Conservation (phyloP, 2,113 vertebrate genomes). For the Perca schrenkii region DNA sequence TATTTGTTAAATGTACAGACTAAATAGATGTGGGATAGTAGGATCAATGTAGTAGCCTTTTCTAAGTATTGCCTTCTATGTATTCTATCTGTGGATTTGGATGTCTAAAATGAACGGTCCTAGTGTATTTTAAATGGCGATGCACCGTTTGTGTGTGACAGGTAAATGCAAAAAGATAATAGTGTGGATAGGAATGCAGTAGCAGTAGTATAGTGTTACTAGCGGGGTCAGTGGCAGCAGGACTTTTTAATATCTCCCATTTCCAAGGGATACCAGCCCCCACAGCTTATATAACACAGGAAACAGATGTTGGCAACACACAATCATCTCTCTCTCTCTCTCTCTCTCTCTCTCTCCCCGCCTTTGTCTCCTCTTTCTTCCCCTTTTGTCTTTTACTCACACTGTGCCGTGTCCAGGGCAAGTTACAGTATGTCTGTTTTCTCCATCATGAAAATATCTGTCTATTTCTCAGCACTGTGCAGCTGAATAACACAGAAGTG, state of each 20-base stretch:
- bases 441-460: conserved; percentile 23
- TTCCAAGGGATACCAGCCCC: conserved; percentile 71
- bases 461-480: not conserved
- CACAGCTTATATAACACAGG: conserved; percentile 82
- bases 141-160: not conserved
- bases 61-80: too few relatives aligned
- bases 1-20: not conserved
- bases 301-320: conserved; percentile 83
- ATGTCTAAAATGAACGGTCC: too few relatives aligned
- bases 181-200: conserved; percentile 42
- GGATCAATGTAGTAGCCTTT: not conserved
- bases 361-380: conserved; percentile 45
- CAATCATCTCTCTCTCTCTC: conserved; percentile 61
- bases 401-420: conserved; percentile 17
- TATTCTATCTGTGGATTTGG: not conserved
- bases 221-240: conserved; percentile 72
- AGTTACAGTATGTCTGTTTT: conserved; percentile 38
- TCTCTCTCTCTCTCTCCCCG: not conserved
- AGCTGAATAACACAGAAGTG: not conserved
- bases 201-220: conserved; percentile 51
- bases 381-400: conserved; percentile 48
- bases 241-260: conserved; percentile 76
- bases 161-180: conserved; percentile 3
- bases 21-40: not conserved
- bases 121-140: not conserved